A percentile compares a stretch with the other conserved stretches of the same genome.
Conservation (phyloP, 53 echinoderm and acorn worm genomes). For the Antedon mediterranea region DNA sequence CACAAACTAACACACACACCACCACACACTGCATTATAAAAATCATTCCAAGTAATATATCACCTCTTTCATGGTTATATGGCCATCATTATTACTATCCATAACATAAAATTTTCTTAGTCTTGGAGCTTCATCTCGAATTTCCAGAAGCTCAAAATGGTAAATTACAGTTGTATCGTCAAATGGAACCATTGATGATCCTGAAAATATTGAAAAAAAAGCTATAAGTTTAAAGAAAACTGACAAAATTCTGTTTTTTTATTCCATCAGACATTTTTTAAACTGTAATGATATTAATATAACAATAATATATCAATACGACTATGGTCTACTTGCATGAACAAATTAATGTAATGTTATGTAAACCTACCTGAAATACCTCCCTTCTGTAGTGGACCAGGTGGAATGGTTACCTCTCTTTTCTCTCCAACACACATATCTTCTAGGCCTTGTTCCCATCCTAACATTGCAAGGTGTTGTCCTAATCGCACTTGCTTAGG, state of each 20-base stretch:
- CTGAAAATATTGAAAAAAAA: no score
- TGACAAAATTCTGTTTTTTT: no score
- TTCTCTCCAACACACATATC: constrained; percentile 27
- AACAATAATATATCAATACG: no score
- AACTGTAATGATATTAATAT: no score
- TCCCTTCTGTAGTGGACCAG: constrained; percentile 19
- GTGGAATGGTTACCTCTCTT: constrained; percentile 22
- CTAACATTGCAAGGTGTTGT: constrained; percentile 6
- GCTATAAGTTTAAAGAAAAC: no score
- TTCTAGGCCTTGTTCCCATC: constrained; percentile 14
- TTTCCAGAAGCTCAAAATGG: background rate
- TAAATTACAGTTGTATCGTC: background rate
- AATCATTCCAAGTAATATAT: no score
- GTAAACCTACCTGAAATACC: background rate
- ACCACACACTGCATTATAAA: no score
- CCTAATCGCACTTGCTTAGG: background rate
- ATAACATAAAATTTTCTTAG: background rate
- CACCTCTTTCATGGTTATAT: background rate
- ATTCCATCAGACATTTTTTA: no score
- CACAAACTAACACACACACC: no score
- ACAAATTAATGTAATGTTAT: no score
- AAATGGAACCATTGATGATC: background rate
- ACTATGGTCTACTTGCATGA: no score
- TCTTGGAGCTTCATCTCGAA: background rate
- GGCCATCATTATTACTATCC: background rate